Conservation (phyloP, 1,140 invertebrate species). For the Aplysia californica region DNA sequence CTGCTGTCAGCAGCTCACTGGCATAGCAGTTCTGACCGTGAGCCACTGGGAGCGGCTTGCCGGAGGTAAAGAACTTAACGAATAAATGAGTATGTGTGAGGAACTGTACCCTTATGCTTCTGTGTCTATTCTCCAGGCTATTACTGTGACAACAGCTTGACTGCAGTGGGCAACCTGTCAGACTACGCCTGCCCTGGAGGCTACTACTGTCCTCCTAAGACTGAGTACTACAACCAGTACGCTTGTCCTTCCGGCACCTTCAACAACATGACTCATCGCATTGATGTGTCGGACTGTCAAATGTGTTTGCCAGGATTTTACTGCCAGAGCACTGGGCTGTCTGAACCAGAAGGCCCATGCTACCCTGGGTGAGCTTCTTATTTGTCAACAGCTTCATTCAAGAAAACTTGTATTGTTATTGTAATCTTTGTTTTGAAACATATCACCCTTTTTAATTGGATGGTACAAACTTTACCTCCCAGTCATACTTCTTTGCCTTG, state of each 20-base stretch:
- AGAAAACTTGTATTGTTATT: too few species aligned
- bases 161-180: slow-evolving; percentile 47
- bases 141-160: slow-evolving; percentile 59
- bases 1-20: too few species aligned
- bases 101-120: too few species aligned
- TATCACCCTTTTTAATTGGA: too few species aligned
- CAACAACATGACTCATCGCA: slow-evolving; percentile 53
- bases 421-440: too few species aligned
- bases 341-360: slow-evolving; percentile 58
- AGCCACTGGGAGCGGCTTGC: too few species aligned
- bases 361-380: slow-evolving; percentile 52
- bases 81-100: too few species aligned
- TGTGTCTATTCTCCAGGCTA: slow-evolving; percentile 51
- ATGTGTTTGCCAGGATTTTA: slow-evolving; percentile 55
- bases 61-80: too few species aligned
- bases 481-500: too few species aligned
- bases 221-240: slow-evolving; percentile 49
- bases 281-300: slow-evolving; percentile 44
- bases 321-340: slow-evolving; percentile 53
- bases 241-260: slow-evolving; percentile 58
- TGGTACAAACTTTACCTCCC: too few species aligned
- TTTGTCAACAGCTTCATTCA: not conserved
- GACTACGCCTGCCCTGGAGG: slow-evolving; percentile 53
- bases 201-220: slow-evolving; percentile 56
- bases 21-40: too few species aligned